Evolutionary conservation across 1,140 invertebrate genomes (phyloP), one percentile per base, ranked within the genome.

Genomic region (Cecropterus lyciades): DNA sequence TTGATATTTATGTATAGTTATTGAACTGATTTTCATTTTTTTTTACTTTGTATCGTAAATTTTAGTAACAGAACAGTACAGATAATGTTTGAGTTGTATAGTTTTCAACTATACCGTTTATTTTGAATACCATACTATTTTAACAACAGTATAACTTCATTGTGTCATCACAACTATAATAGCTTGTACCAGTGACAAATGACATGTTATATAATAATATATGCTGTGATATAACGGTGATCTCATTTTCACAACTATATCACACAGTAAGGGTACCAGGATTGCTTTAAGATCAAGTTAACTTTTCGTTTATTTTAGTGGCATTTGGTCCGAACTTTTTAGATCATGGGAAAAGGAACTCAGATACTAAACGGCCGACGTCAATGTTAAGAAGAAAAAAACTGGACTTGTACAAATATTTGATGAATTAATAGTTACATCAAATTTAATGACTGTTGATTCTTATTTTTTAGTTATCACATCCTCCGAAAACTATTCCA

Each of bases 211-310:
- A 51, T 64, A 46, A 33, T 57, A 62, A 52, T 53, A 48, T 48
- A 70, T 70, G 67, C 71, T 76, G 74, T 77, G 71, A 77, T 77
- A 68, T 64, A 49, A 68, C 62, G 55, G 70, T 70, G 72, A 73
- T 77, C 74, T 77, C 74, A 73, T 53, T 53, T 52, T 73, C 66
- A 73, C 65, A 64, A 15, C 48, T 70, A 69, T 72, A 67, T 72
- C 73, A 72, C 67, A 37, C 60, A 43, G 49, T 48, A 65, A 52
- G 37, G 49, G 60, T 52, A 53, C 64, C 52, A 17, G 27, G 69
- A 51, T 45, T 62, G 37, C 8, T 51, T 37, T 62, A 51, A 51
- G 48, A 51, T 62, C 48, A 51, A 62, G 48, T 24, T 33, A 16
- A 45, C 42, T 33, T 20, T 20, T 33, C 0, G 3, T 52, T 37